Conservation (phyloP, 2,113 vertebrate species). For the Hippocampus zosterae region DNA sequence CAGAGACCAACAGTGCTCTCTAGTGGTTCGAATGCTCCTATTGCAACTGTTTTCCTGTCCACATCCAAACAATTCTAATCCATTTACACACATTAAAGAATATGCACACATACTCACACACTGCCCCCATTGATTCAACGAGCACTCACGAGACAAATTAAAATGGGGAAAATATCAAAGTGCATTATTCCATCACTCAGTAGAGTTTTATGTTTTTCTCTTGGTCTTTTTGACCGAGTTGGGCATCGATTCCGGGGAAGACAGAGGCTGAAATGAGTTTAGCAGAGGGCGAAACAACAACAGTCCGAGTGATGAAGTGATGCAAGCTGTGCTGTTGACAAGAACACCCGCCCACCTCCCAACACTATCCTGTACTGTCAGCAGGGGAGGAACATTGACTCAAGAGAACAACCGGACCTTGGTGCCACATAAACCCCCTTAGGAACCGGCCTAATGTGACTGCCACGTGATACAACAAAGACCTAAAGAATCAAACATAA, state of each 20-base stretch:
- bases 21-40: slow-evolving; percentile 52
- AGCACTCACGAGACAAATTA: slow-evolving; percentile 31
- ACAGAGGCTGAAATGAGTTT: slow-evolving; percentile 32
- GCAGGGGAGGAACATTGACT: slow-evolving; percentile 22
- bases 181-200: slow-evolving; percentile 35
- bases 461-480: slow-evolving; percentile 13
- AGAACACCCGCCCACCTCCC: slow-evolving; percentile 35
- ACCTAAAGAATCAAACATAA: background rate
- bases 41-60: too few species aligned
- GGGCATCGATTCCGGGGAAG: slow-evolving; percentile 46
- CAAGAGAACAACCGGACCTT: slow-evolving; percentile 13
- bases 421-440: slow-evolving; percentile 28
- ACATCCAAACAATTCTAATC: background rate
- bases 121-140: slow-evolving; percentile 30
- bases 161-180: slow-evolving; percentile 47
- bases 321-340: slow-evolving; percentile 44
- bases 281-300: slow-evolving; percentile 33
- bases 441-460: slow-evolving; percentile 10
- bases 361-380: slow-evolving; percentile 30
- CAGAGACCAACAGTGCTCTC: slow-evolving; percentile 65
- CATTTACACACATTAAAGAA: slow-evolving; percentile 4
- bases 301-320: slow-evolving; percentile 51
- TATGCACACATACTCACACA: slow-evolving; percentile 14
- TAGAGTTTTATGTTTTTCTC: slow-evolving; percentile 20
- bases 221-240: slow-evolving; percentile 25